A percentile compares a stretch with the other conserved stretches of the same genome.
These are phyloP conservation scores for Nesoenas mayeri DNA, from an alignment of 2,113 vertebrate genomes.

Conservation along the genomic window DNA sequence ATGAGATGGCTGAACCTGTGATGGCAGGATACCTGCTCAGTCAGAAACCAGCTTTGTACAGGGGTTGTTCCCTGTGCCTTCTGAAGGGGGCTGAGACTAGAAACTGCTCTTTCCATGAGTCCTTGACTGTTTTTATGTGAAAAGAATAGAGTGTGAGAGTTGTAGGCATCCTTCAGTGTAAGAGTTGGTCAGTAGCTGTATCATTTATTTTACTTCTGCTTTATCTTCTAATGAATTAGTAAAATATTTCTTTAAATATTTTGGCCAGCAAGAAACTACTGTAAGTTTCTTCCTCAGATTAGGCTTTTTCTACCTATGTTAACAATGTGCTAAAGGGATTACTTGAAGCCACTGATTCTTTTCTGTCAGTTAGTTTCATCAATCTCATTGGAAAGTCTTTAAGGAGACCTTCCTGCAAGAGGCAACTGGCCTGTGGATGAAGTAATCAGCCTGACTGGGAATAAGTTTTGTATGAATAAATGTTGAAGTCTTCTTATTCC, in stretches of 20 bases:
- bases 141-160: not conserved
- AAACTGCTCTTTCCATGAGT: not conserved
- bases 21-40: not conserved
- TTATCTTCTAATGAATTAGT: not conserved
- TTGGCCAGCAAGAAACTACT: not conserved
- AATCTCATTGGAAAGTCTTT: not conserved
- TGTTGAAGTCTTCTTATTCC: not conserved
- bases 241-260: not conserved
- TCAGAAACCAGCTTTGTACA: not conserved
- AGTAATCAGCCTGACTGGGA: not conserved
- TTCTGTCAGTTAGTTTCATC: not conserved
- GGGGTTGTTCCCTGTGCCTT: not conserved
- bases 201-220: not conserved
- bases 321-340: not conserved
- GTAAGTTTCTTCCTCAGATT: not conserved
- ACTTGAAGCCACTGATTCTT: not conserved
- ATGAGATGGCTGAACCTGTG: not conserved
- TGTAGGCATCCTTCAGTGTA: not conserved
- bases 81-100: not conserved
- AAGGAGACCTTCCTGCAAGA: not conserved
- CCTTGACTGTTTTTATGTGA: not conserved
- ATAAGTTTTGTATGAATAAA: not conserved
- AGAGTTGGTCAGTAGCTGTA: not conserved
- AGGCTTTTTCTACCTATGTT: not conserved
- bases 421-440: not conserved